These are phyloP conservation scores for Drosophila atroscutellata DNA, from an alignment of 2,888 invertebrate species.

Conservation along the genomic window DNA sequence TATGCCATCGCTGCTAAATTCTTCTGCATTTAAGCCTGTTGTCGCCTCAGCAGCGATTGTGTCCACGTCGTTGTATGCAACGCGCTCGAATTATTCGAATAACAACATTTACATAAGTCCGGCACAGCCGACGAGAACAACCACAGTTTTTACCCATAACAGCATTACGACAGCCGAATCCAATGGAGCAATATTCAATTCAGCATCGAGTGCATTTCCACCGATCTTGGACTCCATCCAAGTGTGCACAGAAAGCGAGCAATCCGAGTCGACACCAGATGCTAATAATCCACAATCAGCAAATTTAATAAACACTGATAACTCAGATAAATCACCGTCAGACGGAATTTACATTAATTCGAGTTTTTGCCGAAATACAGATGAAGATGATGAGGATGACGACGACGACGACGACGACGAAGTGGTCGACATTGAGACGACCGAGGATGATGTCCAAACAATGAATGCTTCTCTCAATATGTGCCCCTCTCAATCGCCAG, in stretches of 20 bases:
- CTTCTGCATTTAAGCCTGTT: constrained; percentile 80
- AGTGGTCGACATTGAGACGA: constrained; percentile 94
- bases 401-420: constrained; percentile 85
- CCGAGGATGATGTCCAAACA: constrained; percentile 88
- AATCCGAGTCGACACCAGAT: constrained; percentile 1
- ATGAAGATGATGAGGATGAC: constrained; percentile 8
- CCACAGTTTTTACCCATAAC: constrained; percentile 62
- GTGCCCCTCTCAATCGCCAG: constrained; percentile 10
- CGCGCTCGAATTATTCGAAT: constrained; percentile 57
- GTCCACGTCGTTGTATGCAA: constrained; percentile 62
- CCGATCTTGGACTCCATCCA: constrained; percentile 37
- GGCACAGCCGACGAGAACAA: constrained; percentile 48
- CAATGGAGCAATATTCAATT: constrained; percentile 32
- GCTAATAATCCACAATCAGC: constrained; percentile 6
- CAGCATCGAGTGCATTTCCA: constrained; percentile 33
- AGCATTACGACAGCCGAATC: constrained; percentile 41
- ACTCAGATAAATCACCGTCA: constrained; percentile 1
- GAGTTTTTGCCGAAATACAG: constrained; percentile 6
- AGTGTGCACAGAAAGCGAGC: constrained; percentile 29
- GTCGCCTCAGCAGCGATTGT: constrained; percentile 67
- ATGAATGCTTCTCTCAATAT: constrained; percentile 21
- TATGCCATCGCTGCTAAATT: constrained; percentile 67
- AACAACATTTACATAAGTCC: constrained; percentile 45
- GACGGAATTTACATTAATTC: constrained; percentile 11
- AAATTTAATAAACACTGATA: constrained; percentile 1